A percentile compares a stretch with the other conserved stretches of the same genome.
Conservation (phyloP, 2,113 vertebrate species). For the Lutjanus erythropterus region DNA sequence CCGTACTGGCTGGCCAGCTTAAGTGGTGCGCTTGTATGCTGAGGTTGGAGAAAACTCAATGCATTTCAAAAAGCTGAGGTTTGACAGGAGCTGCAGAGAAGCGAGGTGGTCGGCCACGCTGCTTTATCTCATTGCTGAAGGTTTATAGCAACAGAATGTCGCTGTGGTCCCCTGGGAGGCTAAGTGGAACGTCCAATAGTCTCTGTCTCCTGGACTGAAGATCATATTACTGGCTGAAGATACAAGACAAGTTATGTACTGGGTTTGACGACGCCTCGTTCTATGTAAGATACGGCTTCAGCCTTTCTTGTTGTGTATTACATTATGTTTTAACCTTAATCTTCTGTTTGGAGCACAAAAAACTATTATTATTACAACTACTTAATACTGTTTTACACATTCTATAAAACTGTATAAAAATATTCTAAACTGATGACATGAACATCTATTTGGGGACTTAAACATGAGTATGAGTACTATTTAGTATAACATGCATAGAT, state of each 20-base stretch:
- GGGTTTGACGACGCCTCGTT: background rate
- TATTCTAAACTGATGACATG: background rate
- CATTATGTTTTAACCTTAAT: background rate
- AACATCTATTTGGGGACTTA: background rate
- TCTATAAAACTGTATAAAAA: background rate
- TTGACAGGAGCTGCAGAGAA: slow-evolving; percentile 42
- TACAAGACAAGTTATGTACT: background rate
- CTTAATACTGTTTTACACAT: background rate
- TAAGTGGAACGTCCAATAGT: slow-evolving; percentile 32
- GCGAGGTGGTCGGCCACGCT: slow-evolving; percentile 5
- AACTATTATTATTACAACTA: no score
- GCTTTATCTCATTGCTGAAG: slow-evolving; percentile 47
- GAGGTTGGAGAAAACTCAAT: slow-evolving; percentile 47
- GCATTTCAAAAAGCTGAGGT: slow-evolving; percentile 61
- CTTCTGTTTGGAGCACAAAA: background rate
- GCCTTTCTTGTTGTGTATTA: background rate
- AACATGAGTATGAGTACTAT: background rate
- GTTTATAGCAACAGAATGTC: slow-evolving; percentile 24
- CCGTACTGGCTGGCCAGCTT: slow-evolving; percentile 27
- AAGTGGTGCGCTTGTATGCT: slow-evolving; percentile 27
- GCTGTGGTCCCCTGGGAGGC: slow-evolving; percentile 13
- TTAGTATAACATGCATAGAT: background rate
- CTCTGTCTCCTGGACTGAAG: slow-evolving; percentile 29
- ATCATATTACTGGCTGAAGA: slow-evolving; percentile 19
- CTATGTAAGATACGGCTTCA: background rate